Evolutionary conservation across 2,888 invertebrate species (phyloP), one percentile per base, ranked within the genome.

Genomic region (Mayetiola destructor): DNA sequence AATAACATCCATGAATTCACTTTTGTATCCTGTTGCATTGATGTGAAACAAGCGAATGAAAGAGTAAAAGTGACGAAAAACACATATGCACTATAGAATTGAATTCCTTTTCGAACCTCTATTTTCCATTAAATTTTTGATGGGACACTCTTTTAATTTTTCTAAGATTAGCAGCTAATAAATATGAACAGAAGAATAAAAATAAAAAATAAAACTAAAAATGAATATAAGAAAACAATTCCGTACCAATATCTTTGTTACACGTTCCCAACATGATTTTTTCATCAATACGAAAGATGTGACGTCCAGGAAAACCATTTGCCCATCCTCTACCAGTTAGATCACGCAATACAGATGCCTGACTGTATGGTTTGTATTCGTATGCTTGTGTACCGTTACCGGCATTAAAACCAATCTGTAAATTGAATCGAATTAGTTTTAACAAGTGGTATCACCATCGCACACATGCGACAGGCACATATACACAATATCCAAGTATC

Each of bases 251-350:
- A 75, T 89, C 89, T 68, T 89, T 89, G 69, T 90, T 90, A 70
- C 95, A 96, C 40, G 89, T 90, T 54, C 93, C 96, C 66, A 88
- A 80, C 69, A 94, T 80, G 67, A 96, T 92, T 67, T 87, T 88
- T 68, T 96, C 96, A 66, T 96, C 95, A 59, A 96, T 85, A 62
- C 95, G 81, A 75, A 96, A 96, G 67, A 94, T 84, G 67, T 95
- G 96, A 62, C 95, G 77, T 57, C 95, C 95, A 0, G 88, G 84
- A 64, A 89, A 84, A 3, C 83, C 84, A 66, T 93, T 93, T 0
- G 84, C 90, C 80, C 84, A 88, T 23, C 93, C 93, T 66, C 90
- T 79, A 8, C 84, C 82, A 0, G 86, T 82, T 61, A 94, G 74
- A 71, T 91, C 90, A 64, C 89, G 78, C 37, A 92, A 77, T 3